A percentile compares a stretch with the other conserved stretches of the same genome.
phyloP scores from a whole-genome alignment of 2,888 invertebrate genomes.

The Aphidoletes aphidimyza region DNA sequence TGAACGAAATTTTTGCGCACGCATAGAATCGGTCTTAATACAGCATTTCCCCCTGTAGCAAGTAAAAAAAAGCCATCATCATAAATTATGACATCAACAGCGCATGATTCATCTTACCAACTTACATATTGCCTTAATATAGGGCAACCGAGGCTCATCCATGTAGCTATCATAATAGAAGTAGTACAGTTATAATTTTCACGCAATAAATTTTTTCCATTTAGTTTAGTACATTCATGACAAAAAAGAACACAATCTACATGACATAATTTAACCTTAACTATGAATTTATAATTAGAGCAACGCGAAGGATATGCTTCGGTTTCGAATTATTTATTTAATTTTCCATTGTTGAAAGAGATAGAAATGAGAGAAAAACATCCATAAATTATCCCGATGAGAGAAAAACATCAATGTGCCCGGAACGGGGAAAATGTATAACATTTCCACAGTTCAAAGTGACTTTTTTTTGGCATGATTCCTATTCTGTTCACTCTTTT shows the following conservation, averaged over 20 bases:
- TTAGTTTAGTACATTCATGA: background rate
- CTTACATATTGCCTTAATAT: background rate
- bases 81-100: slow-evolving; percentile 2
- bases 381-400: background rate
- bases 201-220: slow-evolving; percentile 43
- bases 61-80: background rate
- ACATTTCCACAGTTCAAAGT: background rate
- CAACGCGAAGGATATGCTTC: background rate
- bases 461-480: background rate
- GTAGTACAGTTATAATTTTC: slow-evolving; percentile 32
- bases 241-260: background rate
- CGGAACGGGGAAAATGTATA: too few relatives aligned
- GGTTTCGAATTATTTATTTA: background rate
- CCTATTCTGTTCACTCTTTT: background rate
- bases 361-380: background rate
- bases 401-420: background rate
- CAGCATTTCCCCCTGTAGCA: background rate
- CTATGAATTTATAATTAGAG: slow-evolving; percentile 22
- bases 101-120: background rate
- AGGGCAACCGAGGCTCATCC: background rate
- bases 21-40: background rate
- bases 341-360: background rate
- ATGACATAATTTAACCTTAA: slow-evolving; percentile 25
- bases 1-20: background rate
- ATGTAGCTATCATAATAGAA: background rate